A percentile compares a stretch with the other conserved stretches of the same genome.
phyloP scores from a whole-genome alignment of 2,888 invertebrate genomes.

The Labia minor region DNA sequence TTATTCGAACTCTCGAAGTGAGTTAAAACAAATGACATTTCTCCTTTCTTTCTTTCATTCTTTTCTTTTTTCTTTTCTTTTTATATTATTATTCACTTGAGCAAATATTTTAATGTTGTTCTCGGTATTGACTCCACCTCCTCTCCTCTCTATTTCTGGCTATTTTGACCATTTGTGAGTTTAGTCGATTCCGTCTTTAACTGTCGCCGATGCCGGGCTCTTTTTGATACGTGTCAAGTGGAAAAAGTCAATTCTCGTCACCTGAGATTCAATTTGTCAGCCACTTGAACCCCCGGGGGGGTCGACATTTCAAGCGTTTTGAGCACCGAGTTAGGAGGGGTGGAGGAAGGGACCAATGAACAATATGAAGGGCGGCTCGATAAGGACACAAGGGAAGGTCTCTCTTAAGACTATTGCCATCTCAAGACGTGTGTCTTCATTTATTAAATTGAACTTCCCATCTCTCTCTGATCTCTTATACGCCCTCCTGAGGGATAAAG shows the following conservation, averaged over 20 bases:
- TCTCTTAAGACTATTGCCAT: conserved; percentile 13
- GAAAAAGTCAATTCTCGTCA: conserved; percentile 21
- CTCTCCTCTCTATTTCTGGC: not conserved
- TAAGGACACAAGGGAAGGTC: not conserved
- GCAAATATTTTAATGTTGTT: too few relatives aligned
- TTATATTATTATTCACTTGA: not conserved
- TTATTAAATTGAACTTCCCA: not conserved
- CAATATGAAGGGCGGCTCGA: conserved; percentile 2
- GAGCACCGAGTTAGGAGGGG: not conserved
- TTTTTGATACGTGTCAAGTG: conserved; percentile 8
- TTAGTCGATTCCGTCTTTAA: not conserved
- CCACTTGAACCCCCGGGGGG: not conserved
- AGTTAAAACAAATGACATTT: too few relatives aligned
- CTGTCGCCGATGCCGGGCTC: not conserved
- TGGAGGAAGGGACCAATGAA: not conserved
- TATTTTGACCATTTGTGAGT: not conserved
- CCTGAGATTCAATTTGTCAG: conserved; percentile 25
- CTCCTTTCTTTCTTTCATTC: not conserved
- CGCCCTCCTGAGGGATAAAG: not conserved
- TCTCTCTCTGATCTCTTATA: not conserved
- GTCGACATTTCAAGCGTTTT: not conserved
- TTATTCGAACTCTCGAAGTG: too few relatives aligned
- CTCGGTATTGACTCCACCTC: too few relatives aligned
- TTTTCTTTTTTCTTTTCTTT: not conserved
- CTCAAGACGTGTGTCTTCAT: not conserved